Evolutionary conservation across 2,113 vertebrate genomes (phyloP).

Genomic region (Chaetura pelagica): DNA sequence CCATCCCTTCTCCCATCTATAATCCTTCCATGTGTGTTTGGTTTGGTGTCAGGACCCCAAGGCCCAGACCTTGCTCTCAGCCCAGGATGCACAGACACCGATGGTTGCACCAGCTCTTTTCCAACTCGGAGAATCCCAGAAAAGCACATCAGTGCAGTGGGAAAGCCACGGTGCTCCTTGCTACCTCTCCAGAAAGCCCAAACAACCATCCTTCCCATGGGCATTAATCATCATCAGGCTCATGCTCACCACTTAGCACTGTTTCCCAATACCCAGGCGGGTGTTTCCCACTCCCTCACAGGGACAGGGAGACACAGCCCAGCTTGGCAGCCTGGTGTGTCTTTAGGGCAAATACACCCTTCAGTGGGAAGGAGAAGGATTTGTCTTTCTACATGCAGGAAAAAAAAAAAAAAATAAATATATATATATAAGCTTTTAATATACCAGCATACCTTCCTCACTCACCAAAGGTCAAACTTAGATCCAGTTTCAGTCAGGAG

Average conservation of each 20-base stretch:
- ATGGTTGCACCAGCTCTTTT: neutral
- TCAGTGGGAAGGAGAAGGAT: neutral
- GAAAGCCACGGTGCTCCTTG: neutral
- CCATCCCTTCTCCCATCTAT: neutral
- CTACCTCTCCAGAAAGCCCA: neutral
- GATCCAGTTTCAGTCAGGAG: constrained; percentile 75
- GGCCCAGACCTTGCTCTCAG: neutral
- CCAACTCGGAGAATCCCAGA: neutral
- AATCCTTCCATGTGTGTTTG: neutral
- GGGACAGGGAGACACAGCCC: neutral
- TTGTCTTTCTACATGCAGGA: neutral
- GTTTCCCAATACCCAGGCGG: neutral
- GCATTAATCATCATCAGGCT: neutral
- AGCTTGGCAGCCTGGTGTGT: neutral
- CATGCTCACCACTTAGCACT: fast-evolving
- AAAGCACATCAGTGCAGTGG: neutral
- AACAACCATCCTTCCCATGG: neutral
- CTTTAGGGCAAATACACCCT: neutral
- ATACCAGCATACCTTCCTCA: constrained; percentile 52
- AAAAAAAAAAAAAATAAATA: neutral
- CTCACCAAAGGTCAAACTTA: constrained; percentile 72
- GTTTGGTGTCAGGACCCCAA: neutral
- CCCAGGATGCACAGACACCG: fast-evolving
- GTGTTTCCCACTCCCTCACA: fast-evolving
- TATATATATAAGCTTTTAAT: constrained; percentile 7